Conservation (phyloP, 2,888 invertebrate species). For the Barypeithes pellucidus region DNA sequence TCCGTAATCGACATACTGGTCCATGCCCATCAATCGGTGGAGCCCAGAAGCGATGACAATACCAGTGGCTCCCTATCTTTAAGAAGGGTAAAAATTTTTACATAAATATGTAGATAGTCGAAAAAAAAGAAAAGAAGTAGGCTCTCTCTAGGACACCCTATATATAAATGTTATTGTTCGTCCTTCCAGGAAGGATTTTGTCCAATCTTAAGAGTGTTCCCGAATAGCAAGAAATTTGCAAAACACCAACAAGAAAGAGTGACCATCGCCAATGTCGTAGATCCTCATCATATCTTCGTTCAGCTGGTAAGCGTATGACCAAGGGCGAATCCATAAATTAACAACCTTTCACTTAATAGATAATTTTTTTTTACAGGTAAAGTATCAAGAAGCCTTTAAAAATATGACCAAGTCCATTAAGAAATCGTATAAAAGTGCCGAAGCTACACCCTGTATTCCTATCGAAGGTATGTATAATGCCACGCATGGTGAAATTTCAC, state of each 20-base stretch:
- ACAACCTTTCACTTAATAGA: too few relatives aligned
- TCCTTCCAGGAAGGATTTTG: slow-evolving; percentile 50
- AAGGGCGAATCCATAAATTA: too few relatives aligned
- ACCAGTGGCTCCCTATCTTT: slow-evolving; percentile 29
- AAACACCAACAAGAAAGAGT: slow-evolving; percentile 71
- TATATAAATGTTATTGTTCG: too few relatives aligned
- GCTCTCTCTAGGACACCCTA: too few relatives aligned
- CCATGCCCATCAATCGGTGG: slow-evolving; percentile 56
- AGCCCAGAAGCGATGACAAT: slow-evolving; percentile 47
- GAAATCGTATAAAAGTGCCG: slow-evolving; percentile 58
- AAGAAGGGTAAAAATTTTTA: slow-evolving; percentile 38
- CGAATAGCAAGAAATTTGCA: slow-evolving; percentile 63
- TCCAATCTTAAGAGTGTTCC: slow-evolving; percentile 56
- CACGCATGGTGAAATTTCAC: too few relatives aligned
- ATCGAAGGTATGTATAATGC: slow-evolving; percentile 62
- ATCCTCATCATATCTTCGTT: slow-evolving; percentile 80
- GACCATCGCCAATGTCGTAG: slow-evolving; percentile 75
- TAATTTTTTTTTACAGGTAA: slow-evolving; percentile 57
- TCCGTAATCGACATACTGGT: slow-evolving; percentile 70
- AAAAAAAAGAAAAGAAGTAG: background rate
- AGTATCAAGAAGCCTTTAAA: slow-evolving; percentile 57
- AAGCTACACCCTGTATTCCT: slow-evolving; percentile 59
- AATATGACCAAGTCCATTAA: slow-evolving; percentile 59
- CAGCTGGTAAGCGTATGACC: slow-evolving; percentile 72
- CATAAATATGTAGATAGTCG: background rate